phyloP scores from a whole-genome alignment of 2,888 invertebrate species.

The Ferdinandea cuprea region DNA sequence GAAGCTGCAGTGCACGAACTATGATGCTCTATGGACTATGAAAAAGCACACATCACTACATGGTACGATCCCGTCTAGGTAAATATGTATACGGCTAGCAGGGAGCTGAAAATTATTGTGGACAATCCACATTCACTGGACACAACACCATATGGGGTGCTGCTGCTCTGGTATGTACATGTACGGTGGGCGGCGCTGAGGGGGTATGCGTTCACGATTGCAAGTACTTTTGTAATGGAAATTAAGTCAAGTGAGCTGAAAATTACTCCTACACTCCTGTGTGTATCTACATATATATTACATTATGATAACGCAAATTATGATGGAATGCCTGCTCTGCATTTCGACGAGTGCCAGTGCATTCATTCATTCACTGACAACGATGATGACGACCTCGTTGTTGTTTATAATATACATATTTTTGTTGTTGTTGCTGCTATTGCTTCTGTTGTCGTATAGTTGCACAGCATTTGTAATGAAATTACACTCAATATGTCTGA shows the following conservation, averaged over 20 bases:
- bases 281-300: slow-evolving; percentile 10
- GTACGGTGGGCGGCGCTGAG: too few relatives aligned
- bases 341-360: slow-evolving; percentile 46
- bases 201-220: too few relatives aligned
- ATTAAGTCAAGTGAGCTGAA: slow-evolving; percentile 73
- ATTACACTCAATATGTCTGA: slow-evolving; percentile 53
- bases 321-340: slow-evolving; percentile 58
- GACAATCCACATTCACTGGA: slow-evolving; percentile 17
- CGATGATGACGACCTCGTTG: slow-evolving; percentile 12
- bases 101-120: slow-evolving; percentile 27
- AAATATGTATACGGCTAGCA: slow-evolving; percentile 28
- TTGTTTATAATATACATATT: not conserved
- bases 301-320: slow-evolving; percentile 65
- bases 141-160: slow-evolving; percentile 37
- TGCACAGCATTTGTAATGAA: slow-evolving; percentile 44
- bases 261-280: slow-evolving; percentile 71
- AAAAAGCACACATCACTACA: slow-evolving; percentile 24
- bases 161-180: slow-evolving; percentile 14
- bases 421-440: slow-evolving; percentile 5
- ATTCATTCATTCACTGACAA: slow-evolving; percentile 48
- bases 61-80: slow-evolving; percentile 49
- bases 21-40: slow-evolving; percentile 35
- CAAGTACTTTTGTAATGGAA: slow-evolving; percentile 50
- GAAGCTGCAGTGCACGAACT: slow-evolving; percentile 36
- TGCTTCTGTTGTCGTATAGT: slow-evolving; percentile 13